Base-by-base conservation (phyloP, 2,888 invertebrate genomes). In the Amphimallon solstitiale region DNA sequence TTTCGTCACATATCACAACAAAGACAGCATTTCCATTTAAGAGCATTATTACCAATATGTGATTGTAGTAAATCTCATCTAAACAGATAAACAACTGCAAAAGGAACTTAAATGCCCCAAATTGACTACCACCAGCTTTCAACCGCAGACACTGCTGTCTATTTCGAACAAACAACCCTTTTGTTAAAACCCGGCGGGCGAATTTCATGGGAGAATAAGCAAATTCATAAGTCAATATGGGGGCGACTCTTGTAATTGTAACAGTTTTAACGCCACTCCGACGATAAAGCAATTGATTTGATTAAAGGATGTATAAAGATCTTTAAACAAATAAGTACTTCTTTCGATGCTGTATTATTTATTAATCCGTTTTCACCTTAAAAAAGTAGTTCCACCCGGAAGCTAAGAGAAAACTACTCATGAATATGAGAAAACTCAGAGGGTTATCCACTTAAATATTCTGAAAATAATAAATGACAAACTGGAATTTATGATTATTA, bases 221-320 rank as follows among this genome's bases (percentile, higher is more conserved):
- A 56, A 56, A 59, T 59, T 59, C 56, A 59, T 43, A 59, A 59
- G 56, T 59, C 56, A 59, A 59, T 59, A 59, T 59, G 56, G 43
- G 56, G 43, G 56, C 43, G 23, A 17, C 12, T 37, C 37, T 15
- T 52, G 37, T 52, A 40, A 15, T 59, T 59, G 56, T 15, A 59
- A 40, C 56, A 29, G 43, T 45, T 29, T 14, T 51, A 51, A 51
- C 35, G 14, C 35, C 15, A n/a, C 35, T 14, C 15, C 14, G n/a
- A 51, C 12, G 29, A 29, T 29, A 29, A 51, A 51, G 17, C 17
- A 15, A 51, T 10, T 15, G 34, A 35, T 35, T 51, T 35, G 34
- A 17, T 51, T 35, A 10, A 29, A 29, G 5, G 5, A 29, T 29
- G 5, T 5, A 7, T 2, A 23, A 29, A 5, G 1, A 29, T 29